These are phyloP conservation scores for Hylyphantes graminicola DNA, from an alignment of 1,140 invertebrate species.

Conservation along the genomic window DNA sequence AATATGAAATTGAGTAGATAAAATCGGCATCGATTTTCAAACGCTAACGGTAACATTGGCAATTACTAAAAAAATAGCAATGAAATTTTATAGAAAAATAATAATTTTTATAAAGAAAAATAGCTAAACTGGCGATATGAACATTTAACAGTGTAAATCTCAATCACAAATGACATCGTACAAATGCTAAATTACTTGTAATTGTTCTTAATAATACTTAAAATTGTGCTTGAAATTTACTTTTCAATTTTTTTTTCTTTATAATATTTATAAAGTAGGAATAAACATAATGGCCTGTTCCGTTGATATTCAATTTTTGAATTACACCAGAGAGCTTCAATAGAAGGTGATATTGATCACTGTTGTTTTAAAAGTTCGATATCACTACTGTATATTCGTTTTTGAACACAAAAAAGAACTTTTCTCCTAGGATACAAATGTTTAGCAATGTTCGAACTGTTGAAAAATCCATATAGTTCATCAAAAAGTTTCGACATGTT, in stretches of 20 bases:
- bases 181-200: conserved; percentile 51
- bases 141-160: conserved; percentile 46
- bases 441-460: conserved; percentile 37
- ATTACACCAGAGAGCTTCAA: conserved; percentile 49
- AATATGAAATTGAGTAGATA: conserved; percentile 26
- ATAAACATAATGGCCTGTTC: conserved; percentile 52
- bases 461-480: conserved; percentile 34
- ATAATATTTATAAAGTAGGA: conserved; percentile 56
- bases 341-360: conserved; percentile 52
- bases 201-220: conserved; percentile 55
- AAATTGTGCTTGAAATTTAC: conserved; percentile 52
- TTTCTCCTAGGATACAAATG: conserved; percentile 10
- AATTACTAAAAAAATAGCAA: too few relatives aligned
- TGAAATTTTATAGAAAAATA: too few relatives aligned
- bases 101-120: too few relatives aligned
- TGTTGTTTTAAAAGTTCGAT: conserved; percentile 22
- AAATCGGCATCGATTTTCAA: too few relatives aligned
- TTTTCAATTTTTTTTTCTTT: conserved; percentile 52
- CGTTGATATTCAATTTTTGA: conserved; percentile 23
- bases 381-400: conserved; percentile 52
- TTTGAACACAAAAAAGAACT: conserved; percentile 13
- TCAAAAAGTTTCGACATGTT: conserved; percentile 49
- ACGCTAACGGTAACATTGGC: too few relatives aligned
- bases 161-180: conserved; percentile 53
- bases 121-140: neutral